Evolutionary conservation across 2,888 invertebrate species (phyloP).

Genomic region (Oxyscelio sp.): DNA sequence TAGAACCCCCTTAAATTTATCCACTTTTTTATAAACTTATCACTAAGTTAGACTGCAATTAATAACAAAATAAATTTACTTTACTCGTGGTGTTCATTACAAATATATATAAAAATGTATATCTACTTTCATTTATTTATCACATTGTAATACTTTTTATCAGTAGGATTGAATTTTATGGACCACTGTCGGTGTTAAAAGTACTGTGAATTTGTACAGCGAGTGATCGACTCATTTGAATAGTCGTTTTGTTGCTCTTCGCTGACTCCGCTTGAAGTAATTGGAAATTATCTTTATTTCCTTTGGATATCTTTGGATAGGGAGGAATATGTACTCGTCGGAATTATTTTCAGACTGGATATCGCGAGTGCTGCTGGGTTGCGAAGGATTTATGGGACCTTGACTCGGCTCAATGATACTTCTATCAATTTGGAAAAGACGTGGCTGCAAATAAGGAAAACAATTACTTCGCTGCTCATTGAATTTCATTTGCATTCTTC

Average conservation of each 20-base stretch:
- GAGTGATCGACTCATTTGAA: constrained; percentile 62
- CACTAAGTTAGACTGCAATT: too few species aligned
- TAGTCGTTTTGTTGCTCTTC: constrained; percentile 47
- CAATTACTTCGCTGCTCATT: constrained; percentile 31
- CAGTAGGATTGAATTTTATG: constrained; percentile 11
- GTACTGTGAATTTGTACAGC: constrained; percentile 36
- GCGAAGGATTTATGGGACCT: constrained; percentile 58
- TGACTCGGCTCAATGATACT: constrained; percentile 39
- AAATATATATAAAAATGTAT: too few species aligned
- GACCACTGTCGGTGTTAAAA: constrained; percentile 25
- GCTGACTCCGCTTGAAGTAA: constrained; percentile 49
- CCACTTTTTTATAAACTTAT: too few species aligned
- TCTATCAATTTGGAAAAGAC: constrained; percentile 52
- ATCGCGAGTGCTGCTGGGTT: constrained; percentile 38
- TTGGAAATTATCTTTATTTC: constrained; percentile 69
- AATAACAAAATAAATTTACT: too few species aligned
- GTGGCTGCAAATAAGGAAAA: constrained; percentile 51
- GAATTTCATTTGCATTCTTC: constrained; percentile 17
- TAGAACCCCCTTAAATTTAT: too few species aligned
- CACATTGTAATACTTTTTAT: too few species aligned
- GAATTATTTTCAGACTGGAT: constrained; percentile 54
- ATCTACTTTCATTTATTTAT: too few species aligned
- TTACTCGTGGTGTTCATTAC: too few species aligned
- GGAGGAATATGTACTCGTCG: constrained; percentile 19
- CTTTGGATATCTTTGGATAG: constrained; percentile 43